These are phyloP conservation scores for Stenoptilia bipunctidactyla DNA, from an alignment of 2,888 invertebrate species.

Conservation along the genomic window DNA sequence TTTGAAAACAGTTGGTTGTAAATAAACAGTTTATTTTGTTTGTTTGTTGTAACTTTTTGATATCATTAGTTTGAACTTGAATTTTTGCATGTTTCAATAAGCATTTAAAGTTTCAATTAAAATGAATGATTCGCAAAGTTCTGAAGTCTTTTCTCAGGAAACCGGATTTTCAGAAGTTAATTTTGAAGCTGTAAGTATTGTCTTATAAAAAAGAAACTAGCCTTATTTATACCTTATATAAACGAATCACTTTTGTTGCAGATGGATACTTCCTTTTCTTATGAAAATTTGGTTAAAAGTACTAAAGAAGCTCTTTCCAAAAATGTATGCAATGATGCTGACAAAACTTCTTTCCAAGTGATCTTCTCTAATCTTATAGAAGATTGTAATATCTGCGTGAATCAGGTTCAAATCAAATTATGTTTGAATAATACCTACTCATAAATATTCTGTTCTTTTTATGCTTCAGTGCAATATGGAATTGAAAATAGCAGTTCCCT, in stretches of 20 bases:
- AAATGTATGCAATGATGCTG: slow-evolving; percentile 17
- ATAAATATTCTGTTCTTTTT: neutral
- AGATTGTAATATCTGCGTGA: slow-evolving; percentile 34
- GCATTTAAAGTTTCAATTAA: too few relatives aligned
- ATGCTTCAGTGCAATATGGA: too few relatives aligned
- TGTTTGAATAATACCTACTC: neutral
- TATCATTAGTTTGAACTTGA: too few relatives aligned
- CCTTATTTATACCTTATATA: neutral
- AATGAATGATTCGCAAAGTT: neutral
- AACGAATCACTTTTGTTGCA: slow-evolving; percentile 9
- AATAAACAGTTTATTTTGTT: too few relatives aligned
- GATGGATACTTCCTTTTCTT: slow-evolving; percentile 25
- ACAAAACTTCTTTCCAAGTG: slow-evolving; percentile 21
- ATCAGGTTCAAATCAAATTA: slow-evolving; percentile 27
- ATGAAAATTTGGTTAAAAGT: slow-evolving; percentile 27
- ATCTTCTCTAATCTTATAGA: slow-evolving; percentile 28
- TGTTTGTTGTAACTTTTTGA: too few relatives aligned
- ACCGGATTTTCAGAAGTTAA: neutral
- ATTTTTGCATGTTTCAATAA: too few relatives aligned
- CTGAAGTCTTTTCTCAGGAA: neutral
- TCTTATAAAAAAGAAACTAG: neutral
- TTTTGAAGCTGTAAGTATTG: neutral
- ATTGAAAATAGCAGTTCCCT: too few relatives aligned
- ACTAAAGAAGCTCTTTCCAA: slow-evolving; percentile 27
- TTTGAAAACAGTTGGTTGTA: too few relatives aligned